Evolutionary conservation across 1,140 invertebrate species (phyloP), one percentile per base, ranked within the genome.

Genomic region (Microplitis mediator): DNA sequence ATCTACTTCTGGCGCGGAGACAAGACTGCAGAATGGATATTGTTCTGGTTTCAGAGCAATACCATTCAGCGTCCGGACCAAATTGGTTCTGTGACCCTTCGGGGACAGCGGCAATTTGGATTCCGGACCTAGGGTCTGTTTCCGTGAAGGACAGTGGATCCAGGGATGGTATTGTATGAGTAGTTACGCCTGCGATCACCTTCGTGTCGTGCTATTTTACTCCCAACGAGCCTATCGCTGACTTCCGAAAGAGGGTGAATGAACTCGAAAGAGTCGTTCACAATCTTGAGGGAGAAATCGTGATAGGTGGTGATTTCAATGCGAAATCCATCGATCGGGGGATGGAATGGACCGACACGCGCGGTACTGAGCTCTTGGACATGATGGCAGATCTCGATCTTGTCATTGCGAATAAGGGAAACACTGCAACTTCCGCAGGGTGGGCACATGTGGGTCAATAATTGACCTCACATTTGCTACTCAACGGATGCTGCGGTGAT

Each of bases 171-270:
- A n/a, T n/a, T n/a, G n/a, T n/a, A n/a, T n/a, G n/a, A n/a, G n/a
- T n/a, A n/a, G n/a, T n/a, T n/a, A n/a, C n/a, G n/a, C n/a, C n/a
- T n/a, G n/a, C n/a, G n/a, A n/a, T n/a, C n/a, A n/a, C n/a, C n/a
- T n/a, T n/a, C n/a, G n/a, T n/a, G n/a, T 72, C 67, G 58, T 74
- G 70, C 68, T 77, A 77, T 60, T 65, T 76, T 50, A 67, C 76
- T 13, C 74, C 69, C 0, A 77, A 76, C 52, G 64, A 74, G 11
- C 16, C 14, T 31, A 76, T 77, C 0, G 9, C 13, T n/a, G 65
- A 67, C 0, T 76, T 74, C 61, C 60, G 51, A 56, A 54, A 60
- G 1, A 76, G 65, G 32, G 62, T 74, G 2, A 54, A 74, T 23
- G 50, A 32, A 6, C 32, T 74, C 14, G 61, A 74, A 32, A 16